Base-by-base conservation (phyloP, 2,888 invertebrate species). In the Caenorhabditis japonica region DNA sequence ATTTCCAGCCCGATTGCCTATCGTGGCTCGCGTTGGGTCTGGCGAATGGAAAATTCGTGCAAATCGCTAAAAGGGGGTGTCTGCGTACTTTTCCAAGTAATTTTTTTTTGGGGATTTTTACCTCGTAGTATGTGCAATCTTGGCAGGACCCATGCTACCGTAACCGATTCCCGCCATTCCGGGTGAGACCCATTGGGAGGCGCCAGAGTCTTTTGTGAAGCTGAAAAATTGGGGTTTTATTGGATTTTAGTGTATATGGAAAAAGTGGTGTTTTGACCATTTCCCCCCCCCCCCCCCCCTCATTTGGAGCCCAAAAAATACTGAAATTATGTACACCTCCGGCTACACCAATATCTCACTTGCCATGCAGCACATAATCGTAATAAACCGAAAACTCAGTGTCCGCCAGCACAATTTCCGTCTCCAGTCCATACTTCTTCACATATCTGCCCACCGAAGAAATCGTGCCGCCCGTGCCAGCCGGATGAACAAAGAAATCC, bases 381-480 rank as follows among this genome's bases (percentile, higher is more conserved):
- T 34, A 72, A 43, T 77, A 78, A 13, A 79, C 51, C 0, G 77
- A 77, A 36, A 56, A 79, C 41, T 81, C 66, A 10, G 81, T 79
- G 46, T 79, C 79, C 4, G 79, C 81, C 10, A 81, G 38, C 0
- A 81, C 69, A 13, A 77, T 46, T 25, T 77, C 25, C 10, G 79
- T 81, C 1, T 66, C 46, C 10, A 76, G 15, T 4, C 53, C 70
- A 44, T 81, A 79, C 23, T 79, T 79, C 43, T 71, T 70, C 3
- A 56, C 44, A 39, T 74, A 79, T 38, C 77, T 47, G 5, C 79
- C 81, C 13, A 79, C 68, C 10, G 81, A 81, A 1, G 79, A 74
- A 3, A 81, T 38, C 3, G 79, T 79, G 10, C 81, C 81, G 2
- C 81, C 81, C 15, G 83, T 83, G 19, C 84, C 84, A 12, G 83